Conservation (phyloP, 2,888 invertebrate species). For the Caenorhabditis parvicauda region DNA sequence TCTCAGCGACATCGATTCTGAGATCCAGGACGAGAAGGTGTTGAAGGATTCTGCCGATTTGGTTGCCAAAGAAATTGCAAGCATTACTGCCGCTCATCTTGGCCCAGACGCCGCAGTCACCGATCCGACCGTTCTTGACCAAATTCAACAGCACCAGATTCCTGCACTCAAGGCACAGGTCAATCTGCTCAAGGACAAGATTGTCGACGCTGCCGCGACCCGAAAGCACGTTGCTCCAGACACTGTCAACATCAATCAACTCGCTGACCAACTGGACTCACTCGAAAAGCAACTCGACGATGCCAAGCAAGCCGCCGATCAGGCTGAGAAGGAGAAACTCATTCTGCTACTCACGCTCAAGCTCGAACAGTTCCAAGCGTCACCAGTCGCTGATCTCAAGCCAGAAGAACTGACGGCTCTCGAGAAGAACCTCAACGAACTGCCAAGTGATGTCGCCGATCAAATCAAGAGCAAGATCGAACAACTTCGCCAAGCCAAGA, state of each 20-base stretch:
- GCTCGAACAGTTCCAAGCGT: constrained; percentile 25
- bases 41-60: constrained; percentile 35
- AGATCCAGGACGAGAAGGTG: constrained; percentile 35
- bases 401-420: constrained; percentile 11
- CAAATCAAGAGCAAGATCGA: constrained; percentile 13
- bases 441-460: constrained; percentile 1
- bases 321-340: constrained; percentile 26
- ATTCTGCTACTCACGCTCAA: constrained; percentile 22
- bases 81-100: constrained; percentile 21
- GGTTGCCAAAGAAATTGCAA: constrained; percentile 31
- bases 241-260: too few species aligned
- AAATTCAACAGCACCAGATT: constrained; percentile 15
- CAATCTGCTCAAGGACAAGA: constrained; percentile 22
- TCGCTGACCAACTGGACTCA: constrained; percentile 15
- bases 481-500: constrained; percentile 18
- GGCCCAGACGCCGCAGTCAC: constrained; percentile 36
- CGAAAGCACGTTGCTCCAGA: constrained; percentile 28
- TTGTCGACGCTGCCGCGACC: constrained; percentile 18
- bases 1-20: constrained; percentile 23
- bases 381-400: constrained; percentile 23
- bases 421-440: constrained; percentile 10
- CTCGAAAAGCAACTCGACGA: constrained; percentile 26
- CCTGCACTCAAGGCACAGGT: constrained; percentile 34
- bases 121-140: constrained; percentile 16
- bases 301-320: constrained; percentile 24